Base-by-base conservation (phyloP, 1,140 invertebrate species). In the Drosophila ohnishii region DNA sequence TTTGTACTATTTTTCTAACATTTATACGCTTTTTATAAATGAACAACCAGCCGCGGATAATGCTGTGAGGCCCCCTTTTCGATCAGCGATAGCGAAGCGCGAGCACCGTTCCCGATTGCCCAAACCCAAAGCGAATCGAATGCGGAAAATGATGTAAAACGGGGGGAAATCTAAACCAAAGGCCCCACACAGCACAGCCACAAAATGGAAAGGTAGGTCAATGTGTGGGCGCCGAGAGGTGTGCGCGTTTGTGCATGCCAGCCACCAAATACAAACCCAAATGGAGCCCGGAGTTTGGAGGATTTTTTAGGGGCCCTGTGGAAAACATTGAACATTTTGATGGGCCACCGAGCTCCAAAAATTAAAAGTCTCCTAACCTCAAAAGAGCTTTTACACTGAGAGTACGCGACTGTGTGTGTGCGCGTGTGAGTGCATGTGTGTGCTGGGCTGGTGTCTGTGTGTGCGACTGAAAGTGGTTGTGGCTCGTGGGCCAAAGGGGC, bases 141-240 rank as follows among this genome's bases (percentile, higher is more conserved):
- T 60, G 75, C 44, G 60, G 60, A 78, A 78, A 78, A 78, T 78
- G 76, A 78, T 78, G 76, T 78, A 78, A 78, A 78, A 78, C 61
- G 75, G 67, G 67, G 67, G 67, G 51, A 71, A 71, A 71, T 71
- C 75, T 77, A 87, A 88, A 83, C 63, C 76, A 66, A 65, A 83
- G 76, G 78, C 87, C 76, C 78, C 70, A 73, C 48, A 59, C 50
- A 80, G 67, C 66, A 70, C 62, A 74, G 78, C 75, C 64, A 82
- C 81, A 90, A 89, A 82, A 85, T 89, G 86, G 81, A 89, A 89
- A 89, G 86, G 86, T 90, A 90, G 86, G 86, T 90, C 86, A 89
- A 89, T 72, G 69, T 89, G 84, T 88, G 78, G 65, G 80, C 75
- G 78, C 82, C 56, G 19, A 59, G 74, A 73, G 67, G 60, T 66